phyloP scores from a whole-genome alignment of 2,797 vertebrate genomes.

The Pangasius djambal region DNA sequence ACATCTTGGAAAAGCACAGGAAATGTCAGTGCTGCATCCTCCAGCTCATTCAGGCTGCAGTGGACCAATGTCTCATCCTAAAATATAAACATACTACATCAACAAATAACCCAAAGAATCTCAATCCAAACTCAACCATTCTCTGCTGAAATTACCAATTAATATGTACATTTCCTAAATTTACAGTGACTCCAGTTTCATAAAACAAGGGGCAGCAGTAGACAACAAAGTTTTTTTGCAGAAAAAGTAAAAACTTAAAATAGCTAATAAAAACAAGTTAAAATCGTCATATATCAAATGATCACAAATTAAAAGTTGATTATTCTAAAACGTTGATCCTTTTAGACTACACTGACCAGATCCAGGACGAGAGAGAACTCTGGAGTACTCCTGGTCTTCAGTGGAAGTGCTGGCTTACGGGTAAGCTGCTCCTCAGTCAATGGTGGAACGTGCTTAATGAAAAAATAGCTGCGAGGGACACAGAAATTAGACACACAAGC shows the following conservation, averaged over 20 bases:
- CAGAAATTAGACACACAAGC: neutral
- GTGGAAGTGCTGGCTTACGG: slow-evolving; percentile 93
- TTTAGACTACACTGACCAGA: slow-evolving; percentile 77
- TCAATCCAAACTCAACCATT: neutral
- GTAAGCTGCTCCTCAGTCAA: slow-evolving; percentile 98
- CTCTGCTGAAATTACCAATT: neutral
- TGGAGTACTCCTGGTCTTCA: slow-evolving; percentile 98
- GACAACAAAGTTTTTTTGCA: neutral
- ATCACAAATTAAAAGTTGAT: neutral
- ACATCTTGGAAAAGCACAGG: slow-evolving; percentile 83
- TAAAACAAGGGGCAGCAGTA: neutral
- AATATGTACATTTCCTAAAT: neutral
- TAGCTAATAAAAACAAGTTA: neutral
- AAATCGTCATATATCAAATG: neutral
- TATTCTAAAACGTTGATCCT: neutral
- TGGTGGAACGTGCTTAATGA: slow-evolving; percentile 98
- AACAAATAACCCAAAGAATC: neutral
- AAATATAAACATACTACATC: slow-evolving; percentile 9
- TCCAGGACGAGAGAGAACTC: slow-evolving; percentile 97
- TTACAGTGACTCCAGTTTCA: neutral
- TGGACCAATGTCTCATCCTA: slow-evolving; percentile 90
- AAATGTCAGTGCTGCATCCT: slow-evolving; percentile 80
- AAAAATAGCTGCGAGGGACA: slow-evolving; percentile 85
- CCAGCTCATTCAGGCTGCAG: slow-evolving; percentile 85
- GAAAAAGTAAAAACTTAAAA: neutral